These are phyloP conservation scores for Paralvinella palmiformis DNA, from an alignment of 1,140 invertebrate genomes.

Conservation along the genomic window DNA sequence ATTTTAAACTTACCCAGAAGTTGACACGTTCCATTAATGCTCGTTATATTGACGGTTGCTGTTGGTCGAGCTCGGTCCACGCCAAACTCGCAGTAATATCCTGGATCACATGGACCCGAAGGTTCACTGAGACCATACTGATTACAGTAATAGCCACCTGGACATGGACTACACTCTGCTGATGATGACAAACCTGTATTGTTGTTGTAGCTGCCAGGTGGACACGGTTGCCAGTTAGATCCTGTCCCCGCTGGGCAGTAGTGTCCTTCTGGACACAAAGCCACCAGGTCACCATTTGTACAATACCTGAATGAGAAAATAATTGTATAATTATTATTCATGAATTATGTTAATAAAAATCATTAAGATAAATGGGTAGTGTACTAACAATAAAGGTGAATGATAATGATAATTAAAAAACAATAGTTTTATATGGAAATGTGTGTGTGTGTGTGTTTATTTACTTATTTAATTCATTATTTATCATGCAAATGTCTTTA, in stretches of 20 bases:
- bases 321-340: slow-evolving; percentile 2
- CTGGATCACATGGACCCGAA: slow-evolving; percentile 35
- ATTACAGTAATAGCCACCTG: slow-evolving; percentile 40
- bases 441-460: too few relatives aligned
- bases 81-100: slow-evolving; percentile 43
- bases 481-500: too few relatives aligned
- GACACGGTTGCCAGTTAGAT: slow-evolving; percentile 23
- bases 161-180: slow-evolving; percentile 35
- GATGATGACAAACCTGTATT: slow-evolving; percentile 31
- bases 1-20: slow-evolving; percentile 22
- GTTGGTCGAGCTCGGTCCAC: slow-evolving; percentile 34
- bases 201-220: slow-evolving; percentile 40
- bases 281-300: slow-evolving; percentile 30
- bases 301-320: slow-evolving; percentile 35
- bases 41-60: slow-evolving; percentile 25
- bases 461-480: too few relatives aligned
- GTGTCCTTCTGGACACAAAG: slow-evolving; percentile 32
- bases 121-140: slow-evolving; percentile 26
- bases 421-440: too few relatives aligned
- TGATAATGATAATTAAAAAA: too few relatives aligned
- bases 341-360: too few relatives aligned
- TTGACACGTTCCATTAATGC: slow-evolving; percentile 25
- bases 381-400: too few relatives aligned
- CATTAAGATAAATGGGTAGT: too few relatives aligned
- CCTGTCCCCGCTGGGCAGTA: slow-evolving; percentile 13